These are phyloP conservation scores for Cisticola juncidis DNA, from an alignment of 2,113 vertebrate genomes.

Conservation along the genomic window DNA sequence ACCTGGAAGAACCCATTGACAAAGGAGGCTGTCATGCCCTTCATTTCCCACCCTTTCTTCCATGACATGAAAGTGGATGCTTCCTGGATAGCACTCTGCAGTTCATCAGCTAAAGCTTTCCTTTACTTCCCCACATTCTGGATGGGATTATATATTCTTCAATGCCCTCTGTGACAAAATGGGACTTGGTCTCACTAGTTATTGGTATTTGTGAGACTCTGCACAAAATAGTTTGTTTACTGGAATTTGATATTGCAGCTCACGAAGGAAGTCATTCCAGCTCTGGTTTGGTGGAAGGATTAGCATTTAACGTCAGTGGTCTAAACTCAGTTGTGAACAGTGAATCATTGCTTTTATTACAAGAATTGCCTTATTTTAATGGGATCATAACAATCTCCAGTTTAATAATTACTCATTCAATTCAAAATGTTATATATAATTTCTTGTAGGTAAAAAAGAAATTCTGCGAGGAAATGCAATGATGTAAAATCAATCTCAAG, in stretches of 20 bases:
- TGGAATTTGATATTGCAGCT: background rate
- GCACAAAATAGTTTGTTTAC: background rate
- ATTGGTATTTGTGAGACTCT: background rate
- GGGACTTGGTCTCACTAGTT: background rate
- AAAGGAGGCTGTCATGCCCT: background rate
- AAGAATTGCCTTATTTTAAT: slow-evolving; percentile 7
- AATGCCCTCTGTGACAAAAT: background rate
- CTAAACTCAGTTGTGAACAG: background rate
- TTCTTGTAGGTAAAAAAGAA: background rate
- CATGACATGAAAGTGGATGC: background rate
- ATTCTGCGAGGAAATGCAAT: background rate
- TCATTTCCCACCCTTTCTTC: background rate
- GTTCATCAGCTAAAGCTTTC: background rate
- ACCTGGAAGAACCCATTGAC: background rate
- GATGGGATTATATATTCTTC: background rate
- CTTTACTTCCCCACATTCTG: background rate
- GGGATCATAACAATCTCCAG: slow-evolving; percentile 1
- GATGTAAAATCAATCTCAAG: background rate
- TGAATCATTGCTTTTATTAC: slow-evolving; percentile 26
- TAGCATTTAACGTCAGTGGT: background rate
- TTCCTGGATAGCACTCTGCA: background rate
- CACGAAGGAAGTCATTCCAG: background rate
- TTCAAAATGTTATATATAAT: background rate
- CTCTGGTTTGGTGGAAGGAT: background rate
- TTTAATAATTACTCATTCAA: slow-evolving; percentile 30